phyloP scores from a whole-genome alignment of 2,113 vertebrate genomes.

The Rhabdornis inornatus region DNA sequence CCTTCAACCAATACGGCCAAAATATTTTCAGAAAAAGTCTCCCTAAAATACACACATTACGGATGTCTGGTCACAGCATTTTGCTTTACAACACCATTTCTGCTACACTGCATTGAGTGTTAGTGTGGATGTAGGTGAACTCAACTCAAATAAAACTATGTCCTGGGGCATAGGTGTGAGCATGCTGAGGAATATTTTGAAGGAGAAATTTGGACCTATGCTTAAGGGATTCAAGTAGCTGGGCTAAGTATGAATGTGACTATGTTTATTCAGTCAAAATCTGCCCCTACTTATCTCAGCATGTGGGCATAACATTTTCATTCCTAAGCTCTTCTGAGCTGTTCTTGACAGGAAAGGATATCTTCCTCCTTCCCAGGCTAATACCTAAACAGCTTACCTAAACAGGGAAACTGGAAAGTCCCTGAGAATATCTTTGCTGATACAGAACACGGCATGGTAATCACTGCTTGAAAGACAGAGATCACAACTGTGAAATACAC shows the following conservation, averaged over 20 bases:
- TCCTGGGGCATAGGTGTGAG: neutral
- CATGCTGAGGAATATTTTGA: neutral
- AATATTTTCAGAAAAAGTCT: neutral
- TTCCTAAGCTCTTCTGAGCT: neutral
- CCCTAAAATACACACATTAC: neutral
- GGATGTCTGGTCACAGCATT: neutral
- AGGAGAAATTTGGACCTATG: neutral
- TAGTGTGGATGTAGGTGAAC: neutral
- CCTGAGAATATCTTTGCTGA: neutral
- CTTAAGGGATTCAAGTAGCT: neutral
- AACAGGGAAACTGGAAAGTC: neutral
- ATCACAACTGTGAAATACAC: neutral
- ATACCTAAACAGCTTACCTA: neutral
- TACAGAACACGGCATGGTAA: neutral
- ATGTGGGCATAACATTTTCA: neutral
- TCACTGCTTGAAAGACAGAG: neutral
- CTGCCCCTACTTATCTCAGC: neutral
- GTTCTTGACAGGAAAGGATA: neutral
- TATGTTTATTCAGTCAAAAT: neutral
- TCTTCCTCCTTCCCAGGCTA: neutral
- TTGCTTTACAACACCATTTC: neutral
- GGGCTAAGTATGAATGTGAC: neutral
- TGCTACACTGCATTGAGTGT: neutral
- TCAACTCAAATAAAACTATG: neutral
- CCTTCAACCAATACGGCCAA: neutral